Base-by-base conservation (phyloP, 2,888 invertebrate genomes). In the Globia sparganii region DNA sequence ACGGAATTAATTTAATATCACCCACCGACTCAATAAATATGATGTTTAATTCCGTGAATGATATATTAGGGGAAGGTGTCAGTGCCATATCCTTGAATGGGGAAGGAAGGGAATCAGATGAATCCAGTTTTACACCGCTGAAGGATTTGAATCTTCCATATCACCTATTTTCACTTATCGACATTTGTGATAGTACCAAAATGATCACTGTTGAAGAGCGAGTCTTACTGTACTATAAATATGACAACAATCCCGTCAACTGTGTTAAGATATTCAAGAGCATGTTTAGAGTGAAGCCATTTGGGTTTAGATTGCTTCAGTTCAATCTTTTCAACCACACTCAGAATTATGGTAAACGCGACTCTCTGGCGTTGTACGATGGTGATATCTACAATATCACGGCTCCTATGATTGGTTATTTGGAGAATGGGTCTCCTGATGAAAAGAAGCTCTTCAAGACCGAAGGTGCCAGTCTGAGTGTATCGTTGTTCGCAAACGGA, bases 211-310 rank as follows among this genome's bases (percentile, higher is more conserved):
- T 99, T 2, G 98, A 99, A 93, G 99, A 99, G 91, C 97, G 99
- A 67, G 97, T 99, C 9, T 94, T 99, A 0, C 93, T 99, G 34
- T 99, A 99, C 93, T 99, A 99, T 94, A 99, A 99, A 93, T 99
- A 99, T 91, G 99, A 99, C 91, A 99, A 99, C 88, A 98, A 98
- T 93, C 99, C 99, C 0, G 98, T 99, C 0, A 99, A 99, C 92
- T 99, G 99, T 92, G 98, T 99, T 0, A 99, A 99, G 94, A 99
- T 99, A 87, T 99, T 99, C 92, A 98, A 98, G 75, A 98, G 99
- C 81, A 97, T 98, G 79, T 98, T 98, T 91, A 97, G 98, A 81
- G 98, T 98, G 0, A 99, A 99, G 91, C 98, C 98, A 25, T 97
- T 99, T 89, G 99, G 99, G 15, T 98, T 99, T 90, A 97, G 99